A percentile compares a stretch with the other conserved stretches of the same genome.
phyloP scores from a whole-genome alignment of 2,113 vertebrate species.

The Martes martes region DNA sequence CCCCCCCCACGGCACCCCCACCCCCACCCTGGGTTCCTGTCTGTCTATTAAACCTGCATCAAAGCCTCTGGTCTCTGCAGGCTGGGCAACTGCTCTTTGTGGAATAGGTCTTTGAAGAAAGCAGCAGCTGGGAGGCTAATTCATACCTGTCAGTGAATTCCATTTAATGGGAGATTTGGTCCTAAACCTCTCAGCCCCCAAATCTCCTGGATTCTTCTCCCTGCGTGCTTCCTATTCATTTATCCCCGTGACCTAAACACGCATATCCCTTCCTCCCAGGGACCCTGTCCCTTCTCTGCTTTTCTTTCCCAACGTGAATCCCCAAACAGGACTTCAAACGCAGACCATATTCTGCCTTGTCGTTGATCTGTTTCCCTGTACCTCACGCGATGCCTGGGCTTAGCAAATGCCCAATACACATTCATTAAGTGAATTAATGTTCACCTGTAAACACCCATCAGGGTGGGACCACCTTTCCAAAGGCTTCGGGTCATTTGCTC shows the following conservation, averaged over 20 bases:
- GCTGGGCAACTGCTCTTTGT: constrained; percentile 48
- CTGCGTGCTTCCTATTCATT: not conserved
- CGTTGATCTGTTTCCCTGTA: not conserved
- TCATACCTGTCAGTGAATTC: constrained; percentile 53
- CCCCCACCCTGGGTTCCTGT: not conserved
- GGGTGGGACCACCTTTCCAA: not conserved
- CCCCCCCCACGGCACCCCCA: not conserved
- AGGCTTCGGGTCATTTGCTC: not conserved
- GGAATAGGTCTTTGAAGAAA: constrained; percentile 59
- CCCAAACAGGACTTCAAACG: constrained; percentile 25
- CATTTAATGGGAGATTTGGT: constrained; percentile 24
- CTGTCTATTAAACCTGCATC: constrained; percentile 42
- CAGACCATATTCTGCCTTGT: not conserved
- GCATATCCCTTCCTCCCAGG: not conserved
- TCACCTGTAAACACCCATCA: not conserved
- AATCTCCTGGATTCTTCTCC: constrained; percentile 29
- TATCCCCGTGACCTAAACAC: not conserved
- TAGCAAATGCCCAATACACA: not conserved
- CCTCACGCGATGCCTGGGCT: not conserved
- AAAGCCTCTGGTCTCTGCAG: constrained; percentile 45
- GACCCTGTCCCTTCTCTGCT: not conserved
- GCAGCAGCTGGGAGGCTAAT: constrained; percentile 67
- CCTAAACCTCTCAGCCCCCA: not conserved
- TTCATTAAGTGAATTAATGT: not conserved
- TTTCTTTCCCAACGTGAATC: not conserved